Evolutionary conservation across 2,888 invertebrate genomes (phyloP), one percentile per base, ranked within the genome.

Genomic region (Neocrepidodera transversa): DNA sequence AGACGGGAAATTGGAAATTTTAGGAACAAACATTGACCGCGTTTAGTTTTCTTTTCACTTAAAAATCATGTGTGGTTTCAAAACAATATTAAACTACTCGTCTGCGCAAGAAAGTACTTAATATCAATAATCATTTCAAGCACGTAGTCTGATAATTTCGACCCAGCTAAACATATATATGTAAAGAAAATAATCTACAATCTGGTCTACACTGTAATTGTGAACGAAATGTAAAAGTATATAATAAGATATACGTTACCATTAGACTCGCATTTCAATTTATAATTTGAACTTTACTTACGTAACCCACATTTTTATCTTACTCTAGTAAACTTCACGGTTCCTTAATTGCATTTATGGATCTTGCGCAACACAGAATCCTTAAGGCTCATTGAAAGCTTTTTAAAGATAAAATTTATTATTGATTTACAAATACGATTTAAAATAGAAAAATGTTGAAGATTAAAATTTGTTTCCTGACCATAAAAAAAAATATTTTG

Each of bases 271-370:
- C 28, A 40, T 51, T 28, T 40, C 40, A 40, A 40, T 51, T 26
- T 51, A 14, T 40, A 51, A 51, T 40, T 51, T 11, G 40, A 51
- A 51, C 28, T 40, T 40, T 51, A 28, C 40, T 51, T 51, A 40
- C 17, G 30, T 51, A 51, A 51, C 35, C 40, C 28, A 51, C 26
- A 51, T 40, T 28, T 40, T 51, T 17, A 51, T 28, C 51, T 45
- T 40, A 51, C 28, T 16, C 40, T 40, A 40, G 17, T 28, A 28
- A 40, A 40, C 36, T 40, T 40, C 28, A 40, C 40, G 28, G 45
- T 26, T 45, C 16, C 7, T 26, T 8, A 45, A 45, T 10, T 45
- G 45, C 23, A 3, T 23, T 3, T 6, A 23, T 23, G 23, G 26
- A 28, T 18, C 45, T 45, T 45, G 28, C 14, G 45, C 17, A 52